Evolutionary conservation across 2,113 vertebrate genomes (phyloP).

Genomic region (Pteruthius melanotis): DNA sequence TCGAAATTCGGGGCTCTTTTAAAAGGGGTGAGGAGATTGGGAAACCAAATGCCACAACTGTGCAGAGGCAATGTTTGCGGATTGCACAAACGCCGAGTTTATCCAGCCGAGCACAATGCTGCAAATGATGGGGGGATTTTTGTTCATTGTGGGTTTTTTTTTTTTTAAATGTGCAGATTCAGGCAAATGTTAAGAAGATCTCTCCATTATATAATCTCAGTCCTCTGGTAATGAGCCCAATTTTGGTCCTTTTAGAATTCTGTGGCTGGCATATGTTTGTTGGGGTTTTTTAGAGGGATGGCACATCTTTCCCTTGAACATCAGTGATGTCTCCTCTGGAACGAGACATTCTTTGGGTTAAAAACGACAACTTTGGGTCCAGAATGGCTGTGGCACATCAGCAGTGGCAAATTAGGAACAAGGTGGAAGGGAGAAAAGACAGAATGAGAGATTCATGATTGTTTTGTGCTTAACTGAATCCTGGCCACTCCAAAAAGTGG

Average conservation of each 20-base stretch:
- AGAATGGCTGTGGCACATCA: neutral
- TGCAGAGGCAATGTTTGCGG: constrained; percentile 42
- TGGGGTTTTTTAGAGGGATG: neutral
- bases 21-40: neutral
- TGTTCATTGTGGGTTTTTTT: neutral
- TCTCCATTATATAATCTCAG: constrained; percentile 1
- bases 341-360: neutral
- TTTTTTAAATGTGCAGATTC: neutral
- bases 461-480: neutral
- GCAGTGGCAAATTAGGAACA: neutral
- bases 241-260: neutral
- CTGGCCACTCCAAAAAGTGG: neutral
- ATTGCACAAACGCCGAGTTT: constrained; percentile 42
- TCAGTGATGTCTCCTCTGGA: neutral
- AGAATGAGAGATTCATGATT: neutral
- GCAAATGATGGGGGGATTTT: neutral
- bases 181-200: constrained; percentile 29
- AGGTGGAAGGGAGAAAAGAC: neutral
- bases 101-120: constrained; percentile 24
- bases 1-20: neutral
- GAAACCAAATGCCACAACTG: neutral
- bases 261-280: neutral
- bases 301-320: neutral
- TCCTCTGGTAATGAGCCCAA: neutral
- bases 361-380: neutral